Evolutionary conservation across 64 coral and sea anemone species (phyloP).

Genomic region (Pachyseris speciosa): DNA sequence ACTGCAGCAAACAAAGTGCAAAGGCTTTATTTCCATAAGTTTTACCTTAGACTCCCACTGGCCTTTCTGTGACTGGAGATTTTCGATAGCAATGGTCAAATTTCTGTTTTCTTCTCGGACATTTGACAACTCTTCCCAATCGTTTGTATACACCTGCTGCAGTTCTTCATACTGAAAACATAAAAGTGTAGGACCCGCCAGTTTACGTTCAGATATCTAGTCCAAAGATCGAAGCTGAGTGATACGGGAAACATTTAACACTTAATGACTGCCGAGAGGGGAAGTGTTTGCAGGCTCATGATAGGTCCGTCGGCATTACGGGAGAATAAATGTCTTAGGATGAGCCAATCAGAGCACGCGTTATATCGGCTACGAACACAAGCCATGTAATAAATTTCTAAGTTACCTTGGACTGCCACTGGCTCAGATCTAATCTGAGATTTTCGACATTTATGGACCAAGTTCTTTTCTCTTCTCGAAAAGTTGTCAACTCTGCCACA

Average conservation of each 20-base stretch:
- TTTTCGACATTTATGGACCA: constrained; percentile 51
- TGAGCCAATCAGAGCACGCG: no score
- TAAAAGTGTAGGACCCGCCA: not conserved
- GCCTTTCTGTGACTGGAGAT: not conserved
- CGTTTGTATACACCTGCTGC: not conserved
- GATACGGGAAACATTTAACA: no score
- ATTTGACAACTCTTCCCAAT: constrained; percentile 2
- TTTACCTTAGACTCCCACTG: not conserved
- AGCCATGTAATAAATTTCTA: not conserved
- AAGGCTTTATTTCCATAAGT: not conserved
- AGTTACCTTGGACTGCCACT: constrained; percentile 73
- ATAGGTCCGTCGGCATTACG: no score
- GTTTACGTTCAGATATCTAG: not conserved
- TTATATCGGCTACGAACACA: no score
- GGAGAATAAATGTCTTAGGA: no score
- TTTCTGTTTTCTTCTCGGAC: not conserved
- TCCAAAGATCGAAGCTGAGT: not conserved
- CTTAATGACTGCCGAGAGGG: no score
- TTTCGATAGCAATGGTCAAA: not conserved
- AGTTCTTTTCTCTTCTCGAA: constrained; percentile 65
- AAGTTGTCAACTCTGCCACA: constrained; percentile 21
- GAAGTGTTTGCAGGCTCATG: no score
- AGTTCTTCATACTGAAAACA: not conserved
- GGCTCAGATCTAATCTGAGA: constrained; percentile 61
- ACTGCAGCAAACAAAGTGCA: not conserved